Base-by-base conservation (phyloP, 2,113 vertebrate species). In the Mola mola region DNA sequence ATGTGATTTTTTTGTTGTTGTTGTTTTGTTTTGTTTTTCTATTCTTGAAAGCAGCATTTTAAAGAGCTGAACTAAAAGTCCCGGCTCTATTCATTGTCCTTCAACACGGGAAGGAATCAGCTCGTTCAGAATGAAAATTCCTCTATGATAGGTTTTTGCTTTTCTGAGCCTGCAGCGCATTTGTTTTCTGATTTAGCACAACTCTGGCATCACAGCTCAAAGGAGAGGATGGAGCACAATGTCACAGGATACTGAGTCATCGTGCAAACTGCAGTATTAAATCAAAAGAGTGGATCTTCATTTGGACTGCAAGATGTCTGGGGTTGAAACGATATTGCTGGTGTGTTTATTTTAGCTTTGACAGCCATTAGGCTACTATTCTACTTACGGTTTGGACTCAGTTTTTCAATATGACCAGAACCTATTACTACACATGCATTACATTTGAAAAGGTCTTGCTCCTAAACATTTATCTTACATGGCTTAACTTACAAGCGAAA, bases 351-450 rank as follows among this genome's bases (percentile, higher is more conserved):
- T 78, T 68, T 63, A 79, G 68, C 61, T 66, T 58, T 26, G 56
- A 74, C 37, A 72, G 75, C 62, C 50, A 73, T 73, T 65, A 71
- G 25, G 78, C 49, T 52, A 79, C 51, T 50, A 77, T 53, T 71
- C 77, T 26, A 57, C 17, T 60, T 40, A 41, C 16, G 42, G 34
- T 46, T 33, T 76, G 70, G 64, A 65, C 43, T 48, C 21, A 20
- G 24, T 62, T 60, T 63, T 69, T 71, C 24, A 31, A 44, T 63
- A 72, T 78, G 75, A 82, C 66, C 58, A 66, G 40, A 56, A 55
- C 74, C 82, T 83, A 89, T 47, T 66, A 73, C 84, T 82, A 87
- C 72, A 78, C 89, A 86, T 90, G 83, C 86, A 87, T 65, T 80
- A 85, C 72, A 83, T 65, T 50, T 66, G 57, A 66, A 79, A 81